Evolutionary conservation across 2,888 invertebrate genomes (phyloP).

Genomic region (Caenorhabditis doughertyi): DNA sequence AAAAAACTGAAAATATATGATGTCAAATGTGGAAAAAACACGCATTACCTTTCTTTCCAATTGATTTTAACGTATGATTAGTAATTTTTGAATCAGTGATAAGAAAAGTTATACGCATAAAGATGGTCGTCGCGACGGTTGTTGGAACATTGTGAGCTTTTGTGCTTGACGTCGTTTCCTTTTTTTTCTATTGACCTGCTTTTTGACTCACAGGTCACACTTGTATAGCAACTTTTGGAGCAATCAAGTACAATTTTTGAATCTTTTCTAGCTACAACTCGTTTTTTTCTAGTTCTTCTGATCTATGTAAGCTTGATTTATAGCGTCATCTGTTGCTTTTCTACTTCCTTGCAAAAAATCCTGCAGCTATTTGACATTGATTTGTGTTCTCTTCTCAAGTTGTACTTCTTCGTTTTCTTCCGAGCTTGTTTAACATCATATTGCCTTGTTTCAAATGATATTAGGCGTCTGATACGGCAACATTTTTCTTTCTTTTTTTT

Average conservation of each 20-base stretch:
- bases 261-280: not conserved
- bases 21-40: constrained; percentile 49
- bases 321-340: too few species aligned
- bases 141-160: constrained; percentile 40
- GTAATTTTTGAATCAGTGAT: constrained; percentile 45
- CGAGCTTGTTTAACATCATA: not conserved
- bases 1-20: constrained; percentile 41
- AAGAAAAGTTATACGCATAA: constrained; percentile 46
- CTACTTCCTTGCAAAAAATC: too few species aligned
- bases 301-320: too few species aligned
- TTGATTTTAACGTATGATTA: constrained; percentile 58
- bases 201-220: constrained; percentile 34
- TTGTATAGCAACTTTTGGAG: not conserved
- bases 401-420: not conserved
- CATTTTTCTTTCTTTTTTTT: not conserved
- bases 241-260: not conserved
- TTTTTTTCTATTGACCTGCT: constrained; percentile 17
- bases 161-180: constrained; percentile 42
- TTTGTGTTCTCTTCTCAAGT: not conserved
- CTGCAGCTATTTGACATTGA: too few species aligned
- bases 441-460: not conserved
- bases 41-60: constrained; percentile 29
- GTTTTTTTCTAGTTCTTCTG: not conserved
- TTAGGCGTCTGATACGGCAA: not conserved
- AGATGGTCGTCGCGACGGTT: constrained; percentile 31